Evolutionary conservation across 2,888 invertebrate genomes (phyloP), one percentile per base, ranked within the genome.

Genomic region (Deilephila elpenor): DNA sequence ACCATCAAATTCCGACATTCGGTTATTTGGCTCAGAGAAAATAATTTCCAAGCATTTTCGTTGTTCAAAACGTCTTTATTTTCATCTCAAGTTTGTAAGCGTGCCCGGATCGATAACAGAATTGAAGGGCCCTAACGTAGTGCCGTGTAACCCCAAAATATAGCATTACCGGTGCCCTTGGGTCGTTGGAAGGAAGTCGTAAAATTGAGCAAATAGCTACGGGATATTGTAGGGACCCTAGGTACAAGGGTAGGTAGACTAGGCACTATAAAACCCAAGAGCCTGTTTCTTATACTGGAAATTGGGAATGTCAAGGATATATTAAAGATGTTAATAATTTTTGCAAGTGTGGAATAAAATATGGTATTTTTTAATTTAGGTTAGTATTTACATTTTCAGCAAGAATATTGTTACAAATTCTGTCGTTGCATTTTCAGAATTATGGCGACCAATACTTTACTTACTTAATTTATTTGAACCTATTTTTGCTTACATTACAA

Each of bases 131-230:
- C 25, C 7, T 67, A 67, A 67, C 51, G 51, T 1, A 32, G 25
- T 67, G 25, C 17, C 20, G 17, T 51, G 17, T 51, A 25, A 25
- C 44, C 37, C 17, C 8, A 25, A 44, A 37, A 64, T 20, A 67
- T 25, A 67, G 25, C 25, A 67, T 51, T 44, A 17, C 44, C 6
- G 25, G 44, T 25, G 25, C 67, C 67, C 25, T 51, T 17, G 67
- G 51, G 25, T 44, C 51, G 51, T 29, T 67, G 44, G 20, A 25
- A 67, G 67, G 67, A 67, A 67, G 51, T 67, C 67, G 67, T 67
- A 67, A 67, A 67, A 25, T 51, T 51, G n/a, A 67, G 44, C 25
- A 25, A 67, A 67, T 67, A 67, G 51, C 67, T 20, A 25, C 67
- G 25, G 67, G 17, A 67, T 67, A 67, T 67, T 67, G 14, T 25